Conservation (phyloP, 2,113 vertebrate species). For the Oxyura jamaicensis region DNA sequence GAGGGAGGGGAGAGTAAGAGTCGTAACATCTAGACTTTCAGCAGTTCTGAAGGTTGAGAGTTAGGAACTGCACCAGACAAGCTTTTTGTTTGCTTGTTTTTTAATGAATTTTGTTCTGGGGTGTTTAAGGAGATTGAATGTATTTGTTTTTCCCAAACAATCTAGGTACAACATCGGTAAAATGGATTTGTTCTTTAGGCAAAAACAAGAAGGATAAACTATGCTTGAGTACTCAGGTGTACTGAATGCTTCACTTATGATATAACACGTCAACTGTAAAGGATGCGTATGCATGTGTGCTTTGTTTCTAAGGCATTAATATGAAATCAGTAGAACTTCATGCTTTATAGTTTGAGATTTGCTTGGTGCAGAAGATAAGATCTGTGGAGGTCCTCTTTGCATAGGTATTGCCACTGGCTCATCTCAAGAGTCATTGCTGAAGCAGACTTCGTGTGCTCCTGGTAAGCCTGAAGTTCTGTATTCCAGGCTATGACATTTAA, state of each 20-base stretch:
- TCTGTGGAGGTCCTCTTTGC: background rate
- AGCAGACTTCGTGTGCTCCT: background rate
- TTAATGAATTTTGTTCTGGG: background rate
- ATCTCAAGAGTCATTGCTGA: background rate
- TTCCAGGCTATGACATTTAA: background rate
- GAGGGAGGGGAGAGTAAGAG: background rate
- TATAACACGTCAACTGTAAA: background rate
- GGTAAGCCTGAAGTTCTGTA: background rate
- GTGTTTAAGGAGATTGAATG: background rate
- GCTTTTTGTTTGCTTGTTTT: background rate
- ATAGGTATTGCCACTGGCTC: background rate
- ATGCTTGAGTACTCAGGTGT: background rate
- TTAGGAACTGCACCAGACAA: background rate
- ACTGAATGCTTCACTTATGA: background rate
- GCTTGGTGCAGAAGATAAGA: background rate
- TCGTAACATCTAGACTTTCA: background rate
- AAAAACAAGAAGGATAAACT: background rate
- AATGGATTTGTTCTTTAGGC: background rate
- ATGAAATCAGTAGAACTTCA: background rate
- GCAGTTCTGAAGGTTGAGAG: background rate
- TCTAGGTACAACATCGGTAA: background rate
- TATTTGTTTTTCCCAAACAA: background rate
- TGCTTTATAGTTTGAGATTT: background rate
- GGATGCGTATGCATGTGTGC: too few species aligned
- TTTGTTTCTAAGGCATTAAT: background rate